Conservation (phyloP, 37 sponge, comb jelly and placozoan genomes). For the Axinella damicornis region DNA sequence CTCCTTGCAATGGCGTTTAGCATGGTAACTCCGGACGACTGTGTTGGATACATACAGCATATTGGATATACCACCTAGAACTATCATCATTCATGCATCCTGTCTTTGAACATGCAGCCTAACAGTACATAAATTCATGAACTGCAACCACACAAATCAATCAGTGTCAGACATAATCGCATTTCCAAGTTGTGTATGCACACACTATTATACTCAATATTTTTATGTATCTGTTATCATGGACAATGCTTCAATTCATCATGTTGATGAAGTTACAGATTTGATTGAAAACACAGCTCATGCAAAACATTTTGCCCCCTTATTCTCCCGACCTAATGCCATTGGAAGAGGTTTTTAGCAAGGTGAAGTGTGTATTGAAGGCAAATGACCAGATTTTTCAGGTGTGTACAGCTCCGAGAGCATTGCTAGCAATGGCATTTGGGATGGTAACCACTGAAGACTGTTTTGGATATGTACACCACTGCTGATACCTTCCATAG, state of each 20-base stretch:
- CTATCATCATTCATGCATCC: too few relatives aligned
- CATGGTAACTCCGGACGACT: slow-evolving; percentile 25
- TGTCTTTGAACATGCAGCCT: too few relatives aligned
- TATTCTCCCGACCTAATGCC: slow-evolving; percentile 44
- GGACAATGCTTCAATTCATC: slow-evolving; percentile 19
- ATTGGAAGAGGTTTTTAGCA: slow-evolving; percentile 27
- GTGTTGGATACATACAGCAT: slow-evolving; percentile 21
- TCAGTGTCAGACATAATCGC: too few relatives aligned
- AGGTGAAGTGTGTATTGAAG: slow-evolving; percentile 17
- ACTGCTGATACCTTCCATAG: slow-evolving; percentile 6
- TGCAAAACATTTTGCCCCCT: slow-evolving; percentile 19
- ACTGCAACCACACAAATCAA: too few relatives aligned
- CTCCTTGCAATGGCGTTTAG: slow-evolving; percentile 43
- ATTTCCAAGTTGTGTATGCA: too few relatives aligned
- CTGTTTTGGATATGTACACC: not conserved
- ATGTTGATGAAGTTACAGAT: slow-evolving; percentile 15
- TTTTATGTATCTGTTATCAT: too few relatives aligned
- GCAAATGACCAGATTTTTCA: slow-evolving; percentile 5
- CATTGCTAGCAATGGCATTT: slow-evolving; percentile 14
- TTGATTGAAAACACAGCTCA: not conserved
- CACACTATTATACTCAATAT: too few relatives aligned
- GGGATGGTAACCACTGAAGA: slow-evolving; percentile 8
- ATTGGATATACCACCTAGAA: slow-evolving; percentile 32
- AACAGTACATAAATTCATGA: not conserved
- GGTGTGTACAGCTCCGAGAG: not conserved